Evolutionary conservation across 2,888 invertebrate genomes (phyloP).

Genomic region (Metalampra italica): DNA sequence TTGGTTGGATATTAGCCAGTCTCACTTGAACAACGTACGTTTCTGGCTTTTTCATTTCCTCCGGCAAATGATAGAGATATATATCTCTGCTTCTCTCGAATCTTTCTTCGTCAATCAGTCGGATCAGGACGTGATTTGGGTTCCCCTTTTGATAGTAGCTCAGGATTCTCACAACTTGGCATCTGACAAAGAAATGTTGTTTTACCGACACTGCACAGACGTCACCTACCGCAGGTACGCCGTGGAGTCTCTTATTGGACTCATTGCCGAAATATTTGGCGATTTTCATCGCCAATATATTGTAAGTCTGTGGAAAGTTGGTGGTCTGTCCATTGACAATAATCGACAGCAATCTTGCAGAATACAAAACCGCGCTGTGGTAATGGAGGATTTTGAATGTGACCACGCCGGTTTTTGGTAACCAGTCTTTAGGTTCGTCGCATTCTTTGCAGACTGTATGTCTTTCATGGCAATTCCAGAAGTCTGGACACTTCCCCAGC

Average conservation of each 20-base stretch:
- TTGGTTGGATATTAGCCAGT: slow-evolving; percentile 53
- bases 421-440: slow-evolving; percentile 70
- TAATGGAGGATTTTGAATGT: slow-evolving; percentile 78
- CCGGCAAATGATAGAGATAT: slow-evolving; percentile 69
- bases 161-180: slow-evolving; percentile 72
- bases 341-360: slow-evolving; percentile 68
- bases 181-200: slow-evolving; percentile 71
- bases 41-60: slow-evolving; percentile 64
- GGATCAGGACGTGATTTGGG: slow-evolving; percentile 60
- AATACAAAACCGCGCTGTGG: slow-evolving; percentile 80
- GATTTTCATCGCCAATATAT: slow-evolving; percentile 52
- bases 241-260: slow-evolving; percentile 47
- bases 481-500: slow-evolving; percentile 81
- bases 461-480: slow-evolving; percentile 76
- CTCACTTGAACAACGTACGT: slow-evolving; percentile 58
- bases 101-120: slow-evolving; percentile 80
- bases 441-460: slow-evolving; percentile 78
- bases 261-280: slow-evolving; percentile 56
- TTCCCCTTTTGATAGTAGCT: slow-evolving; percentile 40
- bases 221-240: slow-evolving; percentile 71
- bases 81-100: slow-evolving; percentile 53
- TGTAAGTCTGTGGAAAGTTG: slow-evolving; percentile 53
- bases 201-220: slow-evolving; percentile 74
- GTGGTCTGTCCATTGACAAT: slow-evolving; percentile 22
- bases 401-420: slow-evolving; percentile 75